Evolutionary conservation across 2,888 invertebrate species (phyloP).

Genomic region (Polyommatus iphigenia): DNA sequence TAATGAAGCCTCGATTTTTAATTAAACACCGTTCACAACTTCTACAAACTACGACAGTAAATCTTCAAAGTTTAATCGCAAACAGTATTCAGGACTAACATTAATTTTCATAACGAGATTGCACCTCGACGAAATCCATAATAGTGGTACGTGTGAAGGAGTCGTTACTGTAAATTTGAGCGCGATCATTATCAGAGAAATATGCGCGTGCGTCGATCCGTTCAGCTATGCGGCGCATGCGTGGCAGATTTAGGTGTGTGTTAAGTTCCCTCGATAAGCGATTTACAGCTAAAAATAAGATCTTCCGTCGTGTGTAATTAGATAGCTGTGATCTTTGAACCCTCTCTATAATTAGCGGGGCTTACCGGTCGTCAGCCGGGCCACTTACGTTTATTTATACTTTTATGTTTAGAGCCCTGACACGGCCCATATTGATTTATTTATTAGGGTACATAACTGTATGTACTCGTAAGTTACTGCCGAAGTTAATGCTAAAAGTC

Average conservation of each 20-base stretch:
- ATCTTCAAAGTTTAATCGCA: conserved; percentile 18
- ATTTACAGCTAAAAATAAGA: conserved; percentile 45
- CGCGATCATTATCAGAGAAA: conserved; percentile 58
- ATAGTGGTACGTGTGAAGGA: conserved; percentile 47
- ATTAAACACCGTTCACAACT: neutral
- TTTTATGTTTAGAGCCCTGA: conserved; percentile 2
- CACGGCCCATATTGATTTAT: neutral
- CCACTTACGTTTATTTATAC: conserved; percentile 18
- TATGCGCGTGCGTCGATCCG: conserved; percentile 44
- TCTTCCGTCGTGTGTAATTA: conserved; percentile 44
- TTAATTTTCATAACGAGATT: conserved; percentile 33
- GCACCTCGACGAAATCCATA: conserved; percentile 32
- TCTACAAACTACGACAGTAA: neutral
- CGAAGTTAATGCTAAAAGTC: too few species aligned
- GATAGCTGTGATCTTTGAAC: conserved; percentile 43
- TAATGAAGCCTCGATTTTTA: neutral
- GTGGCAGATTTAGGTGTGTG: conserved; percentile 34
- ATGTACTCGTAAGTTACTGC: neutral
- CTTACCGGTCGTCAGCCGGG: conserved; percentile 23
- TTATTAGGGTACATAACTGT: neutral
- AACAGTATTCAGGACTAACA: conserved; percentile 30
- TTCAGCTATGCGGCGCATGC: conserved; percentile 40
- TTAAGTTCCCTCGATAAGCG: conserved; percentile 39
- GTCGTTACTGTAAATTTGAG: conserved; percentile 61
- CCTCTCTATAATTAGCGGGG: conserved; percentile 21